Percentiles rank a stretch among this genome's conserved stretches.
Conservation (phyloP, 2,797 vertebrate genomes). For the Denticeps clupeoides region DNA sequence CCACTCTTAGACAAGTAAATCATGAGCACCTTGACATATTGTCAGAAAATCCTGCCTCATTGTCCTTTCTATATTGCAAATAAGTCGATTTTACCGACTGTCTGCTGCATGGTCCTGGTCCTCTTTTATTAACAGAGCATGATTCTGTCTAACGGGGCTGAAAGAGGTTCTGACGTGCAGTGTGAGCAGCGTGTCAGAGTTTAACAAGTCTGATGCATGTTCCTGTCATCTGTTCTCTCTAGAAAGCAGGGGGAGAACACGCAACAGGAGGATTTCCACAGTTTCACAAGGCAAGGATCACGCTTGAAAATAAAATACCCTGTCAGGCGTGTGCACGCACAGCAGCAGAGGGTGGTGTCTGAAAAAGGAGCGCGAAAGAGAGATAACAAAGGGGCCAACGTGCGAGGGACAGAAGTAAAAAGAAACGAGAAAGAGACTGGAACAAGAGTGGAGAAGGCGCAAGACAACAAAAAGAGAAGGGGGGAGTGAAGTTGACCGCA, state of each 20-base stretch:
- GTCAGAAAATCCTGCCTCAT: no score
- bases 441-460: no score
- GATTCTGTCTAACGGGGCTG: constrained; percentile 1
- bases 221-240: not conserved
- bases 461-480: no score
- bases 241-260: not conserved
- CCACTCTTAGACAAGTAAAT: no score
- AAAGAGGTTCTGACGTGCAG: not conserved
- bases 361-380: not conserved
- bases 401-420: no score
- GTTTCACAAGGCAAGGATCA: not conserved
- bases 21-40: no score
- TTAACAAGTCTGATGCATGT: not conserved
- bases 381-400: no score
- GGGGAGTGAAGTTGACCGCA: no score
- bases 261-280: not conserved
- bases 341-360: not conserved
- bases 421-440: no score
- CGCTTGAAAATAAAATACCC: not conserved
- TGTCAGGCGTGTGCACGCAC: not conserved
- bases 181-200: not conserved
- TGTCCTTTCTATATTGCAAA: no score
- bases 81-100: no score
- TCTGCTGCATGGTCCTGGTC: no score
- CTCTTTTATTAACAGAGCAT: not conserved